Percentiles rank a stretch among this genome's conserved stretches.
These are phyloP conservation scores for Eilema caniola DNA, from an alignment of 2,888 invertebrate species.

Conservation along the genomic window DNA sequence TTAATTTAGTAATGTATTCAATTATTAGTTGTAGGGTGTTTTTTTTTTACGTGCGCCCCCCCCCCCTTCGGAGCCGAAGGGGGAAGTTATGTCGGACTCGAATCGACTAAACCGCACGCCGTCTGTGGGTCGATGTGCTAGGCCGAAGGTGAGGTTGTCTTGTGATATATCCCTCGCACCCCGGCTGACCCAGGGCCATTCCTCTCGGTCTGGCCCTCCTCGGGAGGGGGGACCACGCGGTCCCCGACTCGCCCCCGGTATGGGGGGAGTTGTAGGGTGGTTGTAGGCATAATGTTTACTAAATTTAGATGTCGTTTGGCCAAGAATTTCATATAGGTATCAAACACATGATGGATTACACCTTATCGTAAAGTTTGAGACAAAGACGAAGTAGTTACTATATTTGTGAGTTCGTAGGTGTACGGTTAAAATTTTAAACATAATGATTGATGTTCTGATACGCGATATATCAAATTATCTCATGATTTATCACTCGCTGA, in stretches of 20 bases:
- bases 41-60: too few species aligned
- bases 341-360: constrained; percentile 51
- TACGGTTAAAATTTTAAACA: constrained; percentile 34
- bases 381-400: constrained; percentile 50
- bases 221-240: too few species aligned
- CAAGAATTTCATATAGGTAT: constrained; percentile 39
- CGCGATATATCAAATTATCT: constrained; percentile 11
- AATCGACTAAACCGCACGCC: too few species aligned
- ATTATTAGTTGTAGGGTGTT: neutral
- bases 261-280: too few species aligned
- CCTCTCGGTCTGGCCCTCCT: too few species aligned
- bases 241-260: too few species aligned
- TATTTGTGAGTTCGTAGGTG: constrained; percentile 23
- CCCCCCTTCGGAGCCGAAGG: too few species aligned
- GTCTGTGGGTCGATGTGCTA: too few species aligned
- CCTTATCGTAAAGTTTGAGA: constrained; percentile 52
- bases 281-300: neutral
- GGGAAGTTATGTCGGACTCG: too few species aligned
- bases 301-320: constrained; percentile 21
- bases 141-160: too few species aligned
- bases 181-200: too few species aligned
- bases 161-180: too few species aligned
- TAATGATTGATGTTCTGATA: constrained; percentile 26
- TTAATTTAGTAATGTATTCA: neutral
- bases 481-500: neutral